These are phyloP conservation scores for Chymomyza costata DNA, from an alignment of 1,140 invertebrate species.

Conservation along the genomic window DNA sequence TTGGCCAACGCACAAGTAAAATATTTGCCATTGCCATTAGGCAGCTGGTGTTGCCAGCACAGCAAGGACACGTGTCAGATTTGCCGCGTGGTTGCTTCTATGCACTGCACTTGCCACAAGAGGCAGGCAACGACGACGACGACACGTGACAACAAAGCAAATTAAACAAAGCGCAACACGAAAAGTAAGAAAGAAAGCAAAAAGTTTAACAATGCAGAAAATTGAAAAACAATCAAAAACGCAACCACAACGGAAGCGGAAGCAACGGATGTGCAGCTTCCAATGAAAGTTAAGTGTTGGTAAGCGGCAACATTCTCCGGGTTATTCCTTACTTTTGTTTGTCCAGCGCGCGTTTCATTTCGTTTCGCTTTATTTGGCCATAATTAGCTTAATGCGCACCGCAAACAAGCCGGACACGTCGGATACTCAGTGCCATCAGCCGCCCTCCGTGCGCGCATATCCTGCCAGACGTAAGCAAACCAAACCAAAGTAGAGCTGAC, in stretches of 20 bases:
- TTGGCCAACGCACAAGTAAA: slow-evolving; percentile 55
- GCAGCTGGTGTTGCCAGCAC: slow-evolving; percentile 28
- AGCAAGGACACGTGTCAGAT: slow-evolving; percentile 49
- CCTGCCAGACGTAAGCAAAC: not conserved
- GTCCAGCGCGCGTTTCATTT: slow-evolving; percentile 52
- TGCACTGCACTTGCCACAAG: slow-evolving; percentile 47
- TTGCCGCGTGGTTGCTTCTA: slow-evolving; percentile 12
- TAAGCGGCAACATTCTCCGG: slow-evolving; percentile 18
- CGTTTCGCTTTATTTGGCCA: slow-evolving; percentile 66
- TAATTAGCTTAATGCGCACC: slow-evolving; percentile 70
- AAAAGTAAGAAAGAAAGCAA: slow-evolving; percentile 30
- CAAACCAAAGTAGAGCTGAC: slow-evolving; percentile 4
- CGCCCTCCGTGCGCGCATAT: too few species aligned
- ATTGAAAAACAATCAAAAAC: slow-evolving; percentile 72
- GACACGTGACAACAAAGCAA: slow-evolving; percentile 59
- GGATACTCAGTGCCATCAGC: slow-evolving; percentile 2
- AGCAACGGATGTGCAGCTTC: slow-evolving; percentile 1
- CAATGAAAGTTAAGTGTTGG: slow-evolving; percentile 58
- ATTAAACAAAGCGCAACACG: slow-evolving; percentile 59
- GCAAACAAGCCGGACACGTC: slow-evolving; percentile 59
- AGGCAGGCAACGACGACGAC: slow-evolving; percentile 9
- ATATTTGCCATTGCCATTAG: slow-evolving; percentile 62
- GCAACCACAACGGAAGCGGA: slow-evolving; percentile 30
- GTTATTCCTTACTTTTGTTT: slow-evolving; percentile 25
- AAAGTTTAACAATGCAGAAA: slow-evolving; percentile 74